A percentile compares a stretch with the other conserved stretches of the same genome.
phyloP scores from a whole-genome alignment of 2,888 invertebrate genomes.

The Colostygia pectinataria region DNA sequence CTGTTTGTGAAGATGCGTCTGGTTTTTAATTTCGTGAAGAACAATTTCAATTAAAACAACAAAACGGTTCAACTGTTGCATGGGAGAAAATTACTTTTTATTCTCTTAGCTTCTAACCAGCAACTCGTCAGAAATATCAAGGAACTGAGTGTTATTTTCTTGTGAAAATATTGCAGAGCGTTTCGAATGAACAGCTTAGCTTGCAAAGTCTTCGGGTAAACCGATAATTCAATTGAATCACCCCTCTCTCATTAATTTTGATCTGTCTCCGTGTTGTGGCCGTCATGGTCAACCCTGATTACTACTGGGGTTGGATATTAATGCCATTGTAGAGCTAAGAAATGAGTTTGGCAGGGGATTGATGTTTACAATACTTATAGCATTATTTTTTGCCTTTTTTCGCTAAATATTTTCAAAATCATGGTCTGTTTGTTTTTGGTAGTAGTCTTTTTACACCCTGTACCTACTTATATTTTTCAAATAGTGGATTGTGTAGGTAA shows the following conservation, averaged over 20 bases:
- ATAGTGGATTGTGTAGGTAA: no score
- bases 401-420: no score
- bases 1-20: constrained; percentile 52
- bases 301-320: constrained; percentile 47
- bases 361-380: no score
- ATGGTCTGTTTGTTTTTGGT: no score
- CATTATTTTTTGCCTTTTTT: no score
- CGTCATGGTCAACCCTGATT: constrained; percentile 48
- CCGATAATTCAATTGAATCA: constrained; percentile 57
- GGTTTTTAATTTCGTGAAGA: constrained; percentile 45
- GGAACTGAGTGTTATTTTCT: constrained; percentile 15
- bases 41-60: constrained; percentile 46
- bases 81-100: constrained; percentile 31
- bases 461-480: no score
- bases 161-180: constrained; percentile 17
- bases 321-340: constrained; percentile 41
- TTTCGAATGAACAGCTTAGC: constrained; percentile 6
- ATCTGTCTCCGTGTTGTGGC: constrained; percentile 47
- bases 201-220: constrained; percentile 22
- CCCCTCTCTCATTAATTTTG: constrained; percentile 59
- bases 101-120: constrained; percentile 5
- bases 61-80: constrained; percentile 37
- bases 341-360: constrained; percentile 32
- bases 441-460: no score
- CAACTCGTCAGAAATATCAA: constrained; percentile 12